Evolutionary conservation across 2,113 vertebrate species (phyloP).

Genomic region (Anhinga rufa): DNA sequence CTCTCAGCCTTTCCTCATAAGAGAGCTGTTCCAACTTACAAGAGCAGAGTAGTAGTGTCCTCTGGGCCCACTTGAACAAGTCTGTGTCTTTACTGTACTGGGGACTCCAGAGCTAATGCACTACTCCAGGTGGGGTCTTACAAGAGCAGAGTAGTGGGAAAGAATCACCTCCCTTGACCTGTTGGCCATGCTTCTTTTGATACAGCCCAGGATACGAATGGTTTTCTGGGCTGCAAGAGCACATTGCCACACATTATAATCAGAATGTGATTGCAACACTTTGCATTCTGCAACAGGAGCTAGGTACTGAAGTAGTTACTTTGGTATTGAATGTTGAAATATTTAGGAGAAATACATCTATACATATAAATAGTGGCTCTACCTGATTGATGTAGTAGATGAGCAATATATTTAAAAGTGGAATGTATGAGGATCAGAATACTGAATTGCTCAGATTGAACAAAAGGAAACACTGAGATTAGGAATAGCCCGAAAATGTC

Average conservation of each 20-base stretch:
- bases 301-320: neutral
- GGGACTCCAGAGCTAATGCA: neutral
- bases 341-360: neutral
- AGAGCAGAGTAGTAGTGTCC: too few species aligned
- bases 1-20: neutral
- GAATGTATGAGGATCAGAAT: neutral
- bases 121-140: neutral
- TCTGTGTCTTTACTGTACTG: neutral
- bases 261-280: neutral
- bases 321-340: neutral
- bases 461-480: neutral
- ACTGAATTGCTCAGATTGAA: neutral
- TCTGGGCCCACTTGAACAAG: neutral
- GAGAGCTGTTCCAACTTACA: neutral
- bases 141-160: neutral
- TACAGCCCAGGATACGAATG: neutral
- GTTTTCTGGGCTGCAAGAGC: neutral
- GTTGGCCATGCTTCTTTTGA: neutral
- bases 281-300: neutral
- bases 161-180: neutral
- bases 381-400: neutral
- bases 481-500: neutral
- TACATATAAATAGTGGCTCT: neutral
- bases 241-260: neutral
- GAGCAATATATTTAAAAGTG: neutral